These are phyloP conservation scores for Smittia aterrima DNA, from an alignment of 2,888 invertebrate genomes.

Conservation along the genomic window DNA sequence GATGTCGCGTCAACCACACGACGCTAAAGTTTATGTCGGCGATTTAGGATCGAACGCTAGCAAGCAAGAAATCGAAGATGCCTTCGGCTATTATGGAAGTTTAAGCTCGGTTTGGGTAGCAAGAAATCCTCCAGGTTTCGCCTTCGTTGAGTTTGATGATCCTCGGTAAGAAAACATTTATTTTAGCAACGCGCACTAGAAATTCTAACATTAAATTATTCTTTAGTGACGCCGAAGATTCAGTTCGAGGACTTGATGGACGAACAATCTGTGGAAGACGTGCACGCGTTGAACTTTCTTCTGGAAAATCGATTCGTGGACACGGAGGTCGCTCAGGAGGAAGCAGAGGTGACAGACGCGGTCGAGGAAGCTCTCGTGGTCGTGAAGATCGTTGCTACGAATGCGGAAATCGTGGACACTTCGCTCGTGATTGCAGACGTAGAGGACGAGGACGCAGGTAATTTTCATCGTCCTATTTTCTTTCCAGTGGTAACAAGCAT, in stretches of 20 bases:
- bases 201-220: not conserved
- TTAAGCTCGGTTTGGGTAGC: conserved; percentile 97
- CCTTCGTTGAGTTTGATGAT: conserved; percentile 93
- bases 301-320: conserved; percentile 68
- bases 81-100: conserved; percentile 89
- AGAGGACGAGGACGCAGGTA: conserved; percentile 63
- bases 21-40: conserved; percentile 95
- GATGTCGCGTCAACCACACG: conserved; percentile 77
- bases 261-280: conserved; percentile 84
- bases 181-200: no score
- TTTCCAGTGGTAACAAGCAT: not conserved
- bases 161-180: conserved; percentile 53
- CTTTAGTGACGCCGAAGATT: conserved; percentile 82
- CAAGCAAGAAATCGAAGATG: conserved; percentile 89
- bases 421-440: conserved; percentile 84
- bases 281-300: conserved; percentile 89
- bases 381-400: conserved; percentile 81
- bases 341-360: conserved; percentile 34
- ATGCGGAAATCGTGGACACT: conserved; percentile 91
- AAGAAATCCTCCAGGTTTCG: conserved; percentile 91
- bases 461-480: conserved; percentile 43
- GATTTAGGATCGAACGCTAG: conserved; percentile 89
- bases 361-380: conserved; percentile 41
- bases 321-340: conserved; percentile 44
- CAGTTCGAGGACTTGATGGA: conserved; percentile 73